Percentiles rank a stretch among this genome's conserved stretches.
These are phyloP conservation scores for Euura saliciscinereae DNA, from an alignment of 1,140 invertebrate genomes.

Conservation along the genomic window DNA sequence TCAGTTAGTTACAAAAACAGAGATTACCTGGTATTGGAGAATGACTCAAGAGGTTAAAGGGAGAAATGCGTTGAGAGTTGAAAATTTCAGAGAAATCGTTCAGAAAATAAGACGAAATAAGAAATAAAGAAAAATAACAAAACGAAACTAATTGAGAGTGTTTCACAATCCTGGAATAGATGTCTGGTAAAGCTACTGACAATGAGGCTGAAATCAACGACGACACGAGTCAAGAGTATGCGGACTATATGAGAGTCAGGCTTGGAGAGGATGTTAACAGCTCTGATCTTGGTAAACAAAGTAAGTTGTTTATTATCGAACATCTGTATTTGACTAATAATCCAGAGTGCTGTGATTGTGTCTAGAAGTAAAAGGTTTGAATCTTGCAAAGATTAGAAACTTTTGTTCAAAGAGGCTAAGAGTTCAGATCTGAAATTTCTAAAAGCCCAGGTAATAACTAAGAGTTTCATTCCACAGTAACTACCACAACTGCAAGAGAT, in stretches of 20 bases:
- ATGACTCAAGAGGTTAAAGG: constrained; percentile 19
- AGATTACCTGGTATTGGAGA: constrained; percentile 27
- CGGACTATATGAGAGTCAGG: constrained; percentile 32
- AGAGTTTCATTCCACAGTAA: too few species aligned
- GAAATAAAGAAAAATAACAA: constrained; percentile 10
- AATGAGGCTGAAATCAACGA: neutral
- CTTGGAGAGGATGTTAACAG: constrained; percentile 15
- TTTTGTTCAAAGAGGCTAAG: constrained; percentile 26
- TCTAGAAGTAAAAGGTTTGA: constrained; percentile 15
- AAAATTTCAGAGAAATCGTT: constrained; percentile 2
- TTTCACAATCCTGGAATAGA: constrained; percentile 32
- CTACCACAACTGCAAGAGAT: constrained; percentile 5
- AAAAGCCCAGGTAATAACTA: too few species aligned
- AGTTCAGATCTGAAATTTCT: constrained; percentile 31
- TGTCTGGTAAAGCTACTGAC: constrained; percentile 18
- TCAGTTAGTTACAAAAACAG: constrained; percentile 12
- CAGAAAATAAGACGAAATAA: neutral
- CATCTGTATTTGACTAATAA: constrained; percentile 24
- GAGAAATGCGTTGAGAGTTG: constrained; percentile 16
- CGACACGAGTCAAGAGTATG: constrained; percentile 26
- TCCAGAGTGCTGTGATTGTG: constrained; percentile 23
- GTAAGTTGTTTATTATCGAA: constrained; percentile 19
- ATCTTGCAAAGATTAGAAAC: constrained; percentile 21
- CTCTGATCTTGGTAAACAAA: constrained; percentile 8
- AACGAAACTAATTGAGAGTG: constrained; percentile 30